Evolutionary conservation across 2,888 invertebrate genomes (phyloP), one percentile per base, ranked within the genome.

Genomic region (Drosophila trichaetosa): DNA sequence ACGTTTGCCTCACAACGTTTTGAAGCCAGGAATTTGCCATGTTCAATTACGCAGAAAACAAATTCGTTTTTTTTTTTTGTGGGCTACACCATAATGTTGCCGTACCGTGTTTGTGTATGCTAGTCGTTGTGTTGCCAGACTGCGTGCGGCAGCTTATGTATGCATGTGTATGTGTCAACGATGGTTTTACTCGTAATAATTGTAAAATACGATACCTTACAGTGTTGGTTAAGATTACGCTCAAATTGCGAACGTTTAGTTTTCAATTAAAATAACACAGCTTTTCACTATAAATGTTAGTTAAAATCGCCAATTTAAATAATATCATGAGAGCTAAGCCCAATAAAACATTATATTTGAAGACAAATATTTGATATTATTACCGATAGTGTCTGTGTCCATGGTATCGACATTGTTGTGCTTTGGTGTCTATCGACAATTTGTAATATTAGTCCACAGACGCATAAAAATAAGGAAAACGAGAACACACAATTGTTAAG

Each of bases 101-200:
- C 79, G 38, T 79, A 79, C 62, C 38, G 54, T 56, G 69, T 79
- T 79, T 79, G 76, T 79, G 56, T 76, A 83, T 91, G 82, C 90
- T 87, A 24, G 24, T n/a, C 24, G 3, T 10, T 60, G 34, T 36
- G 78, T 65, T 78, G 67, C 78, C 78, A 68, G 38, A 63, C 24
- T 46, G 46, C 4, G 42, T 24, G 46, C 2, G 29, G 36, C 16
- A 18, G n/a, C 27, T 18, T 13, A 11, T 54, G 18, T 34, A 8
- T 8, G n/a, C n/a, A 38, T 29, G 7, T n/a, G n/a, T 57, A 40
- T 16, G 40, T 21, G 5, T 29, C 16, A 52, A 29, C 36, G 21
- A 52, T 29, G 33, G 33, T 4, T 2, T 46, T 24, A 31, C 16
- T 2, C 29, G 4, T 18, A 27, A 16, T 53, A 10, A 6, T 53